phyloP scores from a whole-genome alignment of 1,140 invertebrate species.

The Episyrphus balteatus region DNA sequence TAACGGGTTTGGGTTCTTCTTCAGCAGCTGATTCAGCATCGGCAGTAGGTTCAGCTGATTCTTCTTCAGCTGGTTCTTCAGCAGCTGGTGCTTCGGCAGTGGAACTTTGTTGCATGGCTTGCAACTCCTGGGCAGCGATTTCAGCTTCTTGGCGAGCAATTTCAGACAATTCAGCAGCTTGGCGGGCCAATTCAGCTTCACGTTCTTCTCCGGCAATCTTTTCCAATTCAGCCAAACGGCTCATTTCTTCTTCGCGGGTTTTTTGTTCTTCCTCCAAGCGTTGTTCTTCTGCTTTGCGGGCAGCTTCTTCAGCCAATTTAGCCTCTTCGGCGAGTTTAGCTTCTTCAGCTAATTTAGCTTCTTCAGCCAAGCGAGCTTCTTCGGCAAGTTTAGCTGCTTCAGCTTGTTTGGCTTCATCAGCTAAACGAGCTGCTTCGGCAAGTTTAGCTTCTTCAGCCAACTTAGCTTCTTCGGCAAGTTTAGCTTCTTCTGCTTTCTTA shows the following conservation, averaged over 20 bases:
- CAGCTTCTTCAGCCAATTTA: slow-evolving; percentile 41
- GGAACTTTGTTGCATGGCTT: slow-evolving; percentile 26
- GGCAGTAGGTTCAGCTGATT: slow-evolving; percentile 9
- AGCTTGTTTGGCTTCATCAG: slow-evolving; percentile 40
- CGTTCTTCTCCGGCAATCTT: slow-evolving; percentile 46
- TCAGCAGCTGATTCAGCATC: slow-evolving; percentile 18
- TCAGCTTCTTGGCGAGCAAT: slow-evolving; percentile 46
- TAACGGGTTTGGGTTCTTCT: slow-evolving; percentile 12
- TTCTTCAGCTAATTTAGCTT: slow-evolving; percentile 35
- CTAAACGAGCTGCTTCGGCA: slow-evolving; percentile 42
- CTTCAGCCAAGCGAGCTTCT: slow-evolving; percentile 40
- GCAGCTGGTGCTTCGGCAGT: slow-evolving; percentile 12
- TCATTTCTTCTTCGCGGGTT: slow-evolving; percentile 42
- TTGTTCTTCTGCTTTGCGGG: slow-evolving; percentile 41
- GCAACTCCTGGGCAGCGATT: slow-evolving; percentile 39
- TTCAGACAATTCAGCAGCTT: slow-evolving; percentile 46
- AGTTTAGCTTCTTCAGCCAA: slow-evolving; percentile 32
- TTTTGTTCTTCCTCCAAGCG: slow-evolving; percentile 47
- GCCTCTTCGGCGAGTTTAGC: slow-evolving; percentile 41
- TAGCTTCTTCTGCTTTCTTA: slow-evolving; percentile 33
- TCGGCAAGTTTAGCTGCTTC: slow-evolving; percentile 44
- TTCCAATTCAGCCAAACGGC: slow-evolving; percentile 43
- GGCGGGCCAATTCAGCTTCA: slow-evolving; percentile 46
- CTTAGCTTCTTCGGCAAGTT: slow-evolving; percentile 40
- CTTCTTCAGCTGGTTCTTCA: slow-evolving; percentile 9